phyloP scores from a whole-genome alignment of 1,140 invertebrate genomes.

The Tetraneura akinire region DNA sequence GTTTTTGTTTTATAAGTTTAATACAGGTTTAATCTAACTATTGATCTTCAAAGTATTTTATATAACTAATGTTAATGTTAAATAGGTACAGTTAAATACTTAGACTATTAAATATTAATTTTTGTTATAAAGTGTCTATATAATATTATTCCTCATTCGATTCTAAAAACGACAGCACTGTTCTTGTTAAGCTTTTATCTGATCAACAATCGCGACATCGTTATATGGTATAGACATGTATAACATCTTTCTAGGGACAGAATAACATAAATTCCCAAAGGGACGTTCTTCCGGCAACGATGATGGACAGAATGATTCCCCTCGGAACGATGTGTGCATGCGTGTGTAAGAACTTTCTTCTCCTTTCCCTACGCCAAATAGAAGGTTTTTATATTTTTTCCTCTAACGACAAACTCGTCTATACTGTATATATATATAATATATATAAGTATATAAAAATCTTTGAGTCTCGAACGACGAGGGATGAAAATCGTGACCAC shows the following conservation, averaged over 20 bases:
- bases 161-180: not conserved
- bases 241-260: not conserved
- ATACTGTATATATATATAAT: too few relatives aligned
- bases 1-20: too few relatives aligned
- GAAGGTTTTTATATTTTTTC: slow-evolving; percentile 25
- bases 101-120: too few relatives aligned
- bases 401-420: slow-evolving; percentile 28
- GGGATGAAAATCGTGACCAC: slow-evolving; percentile 35
- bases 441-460: too few relatives aligned
- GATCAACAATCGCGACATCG: slow-evolving; percentile 12
- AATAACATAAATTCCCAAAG: slow-evolving; percentile 17
- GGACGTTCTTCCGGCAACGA: slow-evolving; percentile 41
- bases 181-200: slow-evolving; percentile 27
- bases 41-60: too few relatives aligned
- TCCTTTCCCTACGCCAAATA: not conserved
- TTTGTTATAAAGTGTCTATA: too few relatives aligned
- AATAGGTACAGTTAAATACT: too few relatives aligned
- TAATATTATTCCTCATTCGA: not conserved
- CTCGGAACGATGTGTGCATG: slow-evolving; percentile 34
- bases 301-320: slow-evolving; percentile 50
- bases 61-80: too few relatives aligned
- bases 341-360: not conserved
- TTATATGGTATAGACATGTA: slow-evolving; percentile 1
- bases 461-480: not conserved
- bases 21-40: too few relatives aligned